Conservation (phyloP, 1,140 invertebrate genomes). For the Nasonia longicornis region DNA sequence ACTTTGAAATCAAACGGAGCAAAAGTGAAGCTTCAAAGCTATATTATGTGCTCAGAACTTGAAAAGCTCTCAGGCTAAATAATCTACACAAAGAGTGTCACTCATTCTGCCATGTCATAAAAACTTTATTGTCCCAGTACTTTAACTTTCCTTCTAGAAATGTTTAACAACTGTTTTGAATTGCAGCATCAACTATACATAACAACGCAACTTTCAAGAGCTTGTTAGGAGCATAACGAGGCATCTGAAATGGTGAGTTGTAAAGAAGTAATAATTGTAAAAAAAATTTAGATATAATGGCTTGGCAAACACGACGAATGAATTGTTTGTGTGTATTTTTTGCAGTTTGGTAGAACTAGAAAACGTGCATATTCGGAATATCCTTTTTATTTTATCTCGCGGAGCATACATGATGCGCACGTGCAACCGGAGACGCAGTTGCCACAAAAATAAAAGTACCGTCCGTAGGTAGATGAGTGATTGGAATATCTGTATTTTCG, state of each 20-base stretch:
- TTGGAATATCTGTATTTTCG: background rate
- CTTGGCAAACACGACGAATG: too few species aligned
- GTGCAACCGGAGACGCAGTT: too few species aligned
- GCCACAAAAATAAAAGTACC: constrained; percentile 11
- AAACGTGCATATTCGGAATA: background rate
- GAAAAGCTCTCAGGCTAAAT: background rate
- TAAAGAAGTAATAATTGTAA: too few species aligned
- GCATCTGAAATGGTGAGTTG: too few species aligned
- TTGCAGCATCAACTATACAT: too few species aligned
- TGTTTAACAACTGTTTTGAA: too few species aligned
- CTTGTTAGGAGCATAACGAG: background rate
- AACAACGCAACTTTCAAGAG: too few species aligned
- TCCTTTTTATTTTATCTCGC: background rate
- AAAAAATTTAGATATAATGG: too few species aligned
- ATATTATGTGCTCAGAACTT: background rate
- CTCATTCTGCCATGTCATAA: background rate
- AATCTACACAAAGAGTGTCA: background rate
- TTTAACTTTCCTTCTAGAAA: background rate
- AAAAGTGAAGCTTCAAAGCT: too few species aligned
- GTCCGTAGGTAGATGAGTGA: background rate
- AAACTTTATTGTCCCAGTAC: background rate
- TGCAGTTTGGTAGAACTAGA: background rate
- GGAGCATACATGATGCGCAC: background rate
- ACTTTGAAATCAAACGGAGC: too few species aligned
- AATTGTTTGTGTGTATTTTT: background rate